Percentiles rank a stretch among this genome's conserved stretches.
Conservation (phyloP, 2,113 vertebrate species). For the Typhlomys cinereus region DNA sequence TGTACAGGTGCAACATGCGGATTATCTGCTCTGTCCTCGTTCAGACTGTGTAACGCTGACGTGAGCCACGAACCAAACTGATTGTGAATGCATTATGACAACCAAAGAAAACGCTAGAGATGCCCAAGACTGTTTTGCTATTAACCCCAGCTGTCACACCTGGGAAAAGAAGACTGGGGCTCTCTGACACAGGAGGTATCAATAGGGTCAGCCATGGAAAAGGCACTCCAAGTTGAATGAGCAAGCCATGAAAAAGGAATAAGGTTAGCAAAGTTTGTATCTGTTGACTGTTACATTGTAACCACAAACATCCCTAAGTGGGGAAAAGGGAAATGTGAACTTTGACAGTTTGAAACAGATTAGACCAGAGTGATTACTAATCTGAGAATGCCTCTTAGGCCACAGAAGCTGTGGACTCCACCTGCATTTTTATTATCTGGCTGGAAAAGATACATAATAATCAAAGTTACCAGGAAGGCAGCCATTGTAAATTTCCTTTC, state of each 20-base stretch:
- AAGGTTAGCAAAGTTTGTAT: too few species aligned
- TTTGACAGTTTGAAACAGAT: background rate
- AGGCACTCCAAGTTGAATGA: fast-evolving
- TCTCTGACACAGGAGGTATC: fast-evolving
- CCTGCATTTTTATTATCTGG: background rate
- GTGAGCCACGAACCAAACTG: background rate
- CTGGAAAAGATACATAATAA: background rate
- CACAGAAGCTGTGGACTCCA: background rate
- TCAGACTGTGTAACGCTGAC: background rate
- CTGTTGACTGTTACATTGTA: background rate
- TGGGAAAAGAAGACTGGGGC: background rate
- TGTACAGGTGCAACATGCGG: background rate
- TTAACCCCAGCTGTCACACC: background rate
- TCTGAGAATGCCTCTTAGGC: background rate
- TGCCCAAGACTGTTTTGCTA: fast-evolving
- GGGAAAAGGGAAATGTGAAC: background rate
- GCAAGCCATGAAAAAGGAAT: background rate
- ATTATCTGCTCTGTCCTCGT: fast-evolving
- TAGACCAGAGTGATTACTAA: background rate
- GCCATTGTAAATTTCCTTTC: background rate
- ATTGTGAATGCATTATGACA: too few species aligned
- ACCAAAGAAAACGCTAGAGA: background rate
- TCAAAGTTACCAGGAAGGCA: background rate
- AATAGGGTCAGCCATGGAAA: background rate
- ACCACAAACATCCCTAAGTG: background rate